A percentile compares a stretch with the other conserved stretches of the same genome.
Conservation (phyloP, 1,140 invertebrate species). For the Trachymyrmex cornetzi region DNA sequence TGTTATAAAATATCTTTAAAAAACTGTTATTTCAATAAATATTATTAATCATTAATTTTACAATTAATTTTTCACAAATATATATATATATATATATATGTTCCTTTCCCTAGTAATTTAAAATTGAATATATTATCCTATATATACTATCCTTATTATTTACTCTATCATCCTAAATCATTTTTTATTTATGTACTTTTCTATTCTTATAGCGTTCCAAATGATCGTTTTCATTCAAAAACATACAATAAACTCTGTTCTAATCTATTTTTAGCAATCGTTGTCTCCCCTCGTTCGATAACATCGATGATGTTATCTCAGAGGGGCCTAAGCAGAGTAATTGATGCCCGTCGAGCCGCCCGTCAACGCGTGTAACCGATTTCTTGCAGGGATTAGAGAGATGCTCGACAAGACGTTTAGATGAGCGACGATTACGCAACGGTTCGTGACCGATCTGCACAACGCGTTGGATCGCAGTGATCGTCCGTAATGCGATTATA, state of each 20-base stretch:
- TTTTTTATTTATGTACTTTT: too few species aligned
- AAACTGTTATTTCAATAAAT: not conserved
- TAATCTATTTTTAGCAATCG: conserved; percentile 14
- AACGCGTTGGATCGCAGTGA: not conserved
- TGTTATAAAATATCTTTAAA: not conserved
- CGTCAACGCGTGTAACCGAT: conserved; percentile 11
- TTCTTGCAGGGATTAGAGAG: conserved; percentile 51
- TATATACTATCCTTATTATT: not conserved
- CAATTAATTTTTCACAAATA: not conserved
- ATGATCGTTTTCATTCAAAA: not conserved
- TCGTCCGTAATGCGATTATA: conserved; percentile 39
- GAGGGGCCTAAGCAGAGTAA: conserved; percentile 47
- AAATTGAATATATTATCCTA: too few species aligned
- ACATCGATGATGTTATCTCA: conserved; percentile 59
- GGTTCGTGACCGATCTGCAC: conserved; percentile 13
- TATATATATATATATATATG: too few species aligned
- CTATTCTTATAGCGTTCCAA: too few species aligned
- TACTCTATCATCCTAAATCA: not conserved
- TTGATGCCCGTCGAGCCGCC: conserved; percentile 48
- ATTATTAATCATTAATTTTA: not conserved
- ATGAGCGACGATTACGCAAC: conserved; percentile 29
- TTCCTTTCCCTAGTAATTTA: not conserved
- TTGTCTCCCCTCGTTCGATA: conserved; percentile 47
- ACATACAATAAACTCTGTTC: conserved; percentile 23
- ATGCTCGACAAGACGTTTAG: conserved; percentile 29